A percentile compares a stretch with the other conserved stretches of the same genome.
Evolutionary conservation across 1,140 invertebrate genomes (phyloP).

Genomic region (Spodoptera frugiperda): DNA sequence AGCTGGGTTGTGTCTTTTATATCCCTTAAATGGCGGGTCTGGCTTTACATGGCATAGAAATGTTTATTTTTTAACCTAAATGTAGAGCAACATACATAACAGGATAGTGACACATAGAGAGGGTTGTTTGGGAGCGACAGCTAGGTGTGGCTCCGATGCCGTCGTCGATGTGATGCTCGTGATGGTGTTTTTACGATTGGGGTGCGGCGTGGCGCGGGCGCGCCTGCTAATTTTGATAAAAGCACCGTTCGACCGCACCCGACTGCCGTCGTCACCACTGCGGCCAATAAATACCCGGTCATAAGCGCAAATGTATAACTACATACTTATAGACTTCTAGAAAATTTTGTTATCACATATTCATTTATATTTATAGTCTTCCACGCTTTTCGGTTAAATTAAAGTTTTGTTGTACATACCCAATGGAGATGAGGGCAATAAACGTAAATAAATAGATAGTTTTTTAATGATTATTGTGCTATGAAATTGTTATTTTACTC

Average conservation of each 20-base stretch:
- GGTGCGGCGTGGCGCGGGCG: conserved; percentile 77
- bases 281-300: conserved; percentile 61
- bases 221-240: conserved; percentile 85
- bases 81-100: conserved; percentile 42
- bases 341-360: not conserved
- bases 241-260: conserved; percentile 80
- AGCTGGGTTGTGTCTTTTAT: conserved; percentile 1
- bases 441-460: too few relatives aligned
- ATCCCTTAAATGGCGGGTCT: conserved; percentile 45
- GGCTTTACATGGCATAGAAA: conserved; percentile 14
- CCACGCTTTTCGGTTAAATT: too few relatives aligned
- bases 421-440: too few relatives aligned
- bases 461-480: too few relatives aligned
- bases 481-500: too few relatives aligned
- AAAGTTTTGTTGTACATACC: too few relatives aligned
- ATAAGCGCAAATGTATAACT: conserved; percentile 46
- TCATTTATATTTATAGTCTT: too few relatives aligned
- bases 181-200: conserved; percentile 81
- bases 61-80: conserved; percentile 9
- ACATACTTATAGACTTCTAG: not conserved
- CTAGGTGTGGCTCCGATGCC: conserved; percentile 75
- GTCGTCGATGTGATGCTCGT: conserved; percentile 74
- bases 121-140: conserved; percentile 71
- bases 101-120: conserved; percentile 55
- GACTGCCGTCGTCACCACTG: conserved; percentile 58